Evolutionary conservation across 2,113 vertebrate species (phyloP).

Genomic region (Ciconia boyciana): DNA sequence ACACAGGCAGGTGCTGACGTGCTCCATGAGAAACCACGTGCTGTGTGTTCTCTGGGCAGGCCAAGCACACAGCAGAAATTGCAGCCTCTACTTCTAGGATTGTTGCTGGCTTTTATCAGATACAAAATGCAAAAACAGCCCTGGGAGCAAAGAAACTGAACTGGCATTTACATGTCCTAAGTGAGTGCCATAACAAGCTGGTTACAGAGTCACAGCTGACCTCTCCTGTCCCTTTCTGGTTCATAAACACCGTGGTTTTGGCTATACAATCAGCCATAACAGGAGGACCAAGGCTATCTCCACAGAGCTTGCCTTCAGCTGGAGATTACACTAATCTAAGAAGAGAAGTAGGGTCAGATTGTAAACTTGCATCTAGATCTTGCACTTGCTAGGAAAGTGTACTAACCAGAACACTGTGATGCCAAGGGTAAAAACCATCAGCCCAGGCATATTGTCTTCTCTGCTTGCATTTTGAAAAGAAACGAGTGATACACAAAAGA

Average conservation of each 20-base stretch:
- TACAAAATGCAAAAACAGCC: neutral
- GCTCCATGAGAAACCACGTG: neutral
- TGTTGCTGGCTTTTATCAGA: neutral
- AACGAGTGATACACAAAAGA: rapidly evolving
- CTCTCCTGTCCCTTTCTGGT: neutral
- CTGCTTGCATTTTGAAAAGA: neutral
- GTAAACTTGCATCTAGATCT: neutral
- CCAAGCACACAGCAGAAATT: neutral
- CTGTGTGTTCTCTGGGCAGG: neutral
- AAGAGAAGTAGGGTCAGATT: neutral
- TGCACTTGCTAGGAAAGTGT: neutral
- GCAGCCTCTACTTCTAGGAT: neutral
- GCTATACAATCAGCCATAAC: rapidly evolving
- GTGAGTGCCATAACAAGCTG: neutral
- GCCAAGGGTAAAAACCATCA: rapidly evolving
- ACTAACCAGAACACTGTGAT: neutral
- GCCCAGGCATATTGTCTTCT: neutral
- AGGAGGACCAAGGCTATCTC: neutral
- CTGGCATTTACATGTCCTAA: neutral
- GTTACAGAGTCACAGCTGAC: neutral
- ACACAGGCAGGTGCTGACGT: rapidly evolving
- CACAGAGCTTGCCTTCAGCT: neutral
- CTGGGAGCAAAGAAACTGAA: neutral
- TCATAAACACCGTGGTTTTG: neutral
- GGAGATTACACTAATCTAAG: neutral